Evolutionary conservation across 2,113 vertebrate genomes (phyloP).

Genomic region (Macrotis lagotis): DNA sequence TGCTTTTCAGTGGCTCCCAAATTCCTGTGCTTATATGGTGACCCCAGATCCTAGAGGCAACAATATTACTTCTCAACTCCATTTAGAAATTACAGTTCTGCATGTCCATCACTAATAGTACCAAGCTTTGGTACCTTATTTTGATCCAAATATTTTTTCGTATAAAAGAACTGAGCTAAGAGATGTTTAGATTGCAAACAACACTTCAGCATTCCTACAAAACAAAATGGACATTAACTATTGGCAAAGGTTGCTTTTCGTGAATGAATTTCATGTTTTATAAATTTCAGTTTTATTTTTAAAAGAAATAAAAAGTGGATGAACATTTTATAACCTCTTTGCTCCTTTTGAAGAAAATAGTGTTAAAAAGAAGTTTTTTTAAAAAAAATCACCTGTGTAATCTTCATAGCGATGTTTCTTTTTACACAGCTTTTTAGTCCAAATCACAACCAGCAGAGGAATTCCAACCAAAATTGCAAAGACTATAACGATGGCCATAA

Average conservation of each 20-base stretch:
- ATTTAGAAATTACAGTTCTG: not conserved
- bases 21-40: no score
- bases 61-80: not conserved
- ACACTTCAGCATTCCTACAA: not conserved
- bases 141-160: not conserved
- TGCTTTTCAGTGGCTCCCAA: no score
- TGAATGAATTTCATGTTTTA: no score
- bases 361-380: not conserved
- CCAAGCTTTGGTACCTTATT: not conserved
- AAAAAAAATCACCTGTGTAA: constrained; percentile 30
- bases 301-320: not conserved
- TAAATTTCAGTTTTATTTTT: not conserved
- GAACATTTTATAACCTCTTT: not conserved
- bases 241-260: accelerated
- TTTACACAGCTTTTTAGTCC: accelerated
- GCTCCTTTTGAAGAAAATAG: not conserved
- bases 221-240: not conserved
- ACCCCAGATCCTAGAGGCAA: no score
- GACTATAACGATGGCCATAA: accelerated
- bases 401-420: accelerated
- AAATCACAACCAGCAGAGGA: accelerated
- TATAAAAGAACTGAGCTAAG: not conserved
- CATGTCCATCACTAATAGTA: not conserved
- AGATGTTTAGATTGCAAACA: not conserved
- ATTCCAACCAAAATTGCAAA: accelerated